Conservation (phyloP, 1,140 invertebrate genomes). For the Physella acuta region DNA sequence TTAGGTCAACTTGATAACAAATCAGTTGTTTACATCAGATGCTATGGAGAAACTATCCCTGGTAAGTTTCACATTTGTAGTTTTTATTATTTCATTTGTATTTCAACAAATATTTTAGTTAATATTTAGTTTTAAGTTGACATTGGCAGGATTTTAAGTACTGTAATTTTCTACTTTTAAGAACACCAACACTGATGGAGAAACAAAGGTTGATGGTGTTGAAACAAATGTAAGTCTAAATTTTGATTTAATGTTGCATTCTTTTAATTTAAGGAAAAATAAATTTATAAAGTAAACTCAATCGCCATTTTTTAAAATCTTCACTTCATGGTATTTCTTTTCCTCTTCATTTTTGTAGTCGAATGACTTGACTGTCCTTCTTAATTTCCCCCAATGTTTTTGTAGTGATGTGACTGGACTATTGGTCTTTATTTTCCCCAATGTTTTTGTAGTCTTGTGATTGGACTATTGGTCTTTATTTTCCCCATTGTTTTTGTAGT, state of each 20-base stretch:
- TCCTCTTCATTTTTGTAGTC: no score
- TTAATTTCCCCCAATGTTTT: no score
- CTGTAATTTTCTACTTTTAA: background rate
- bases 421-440: no score
- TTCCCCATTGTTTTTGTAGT: slow-evolving; percentile 74
- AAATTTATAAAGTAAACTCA: no score
- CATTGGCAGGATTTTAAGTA: background rate
- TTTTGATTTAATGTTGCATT: background rate
- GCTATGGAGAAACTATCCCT: slow-evolving; percentile 45
- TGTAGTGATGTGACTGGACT: no score
- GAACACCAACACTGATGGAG: slow-evolving; percentile 19
- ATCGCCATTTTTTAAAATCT: no score
- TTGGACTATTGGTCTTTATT: no score
- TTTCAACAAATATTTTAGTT: no score
- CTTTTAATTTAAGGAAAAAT: background rate
- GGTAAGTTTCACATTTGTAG: slow-evolving; percentile 45
- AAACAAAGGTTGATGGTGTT: background rate
- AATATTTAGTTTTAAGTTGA: slow-evolving; percentile 5
- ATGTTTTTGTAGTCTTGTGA: slow-evolving; percentile 63
- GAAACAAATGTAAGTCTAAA: slow-evolving; percentile 6
- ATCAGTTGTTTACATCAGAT: slow-evolving; percentile 80
- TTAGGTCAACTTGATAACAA: slow-evolving; percentile 86
- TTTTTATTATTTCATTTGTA: no score
- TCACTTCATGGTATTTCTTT: no score
- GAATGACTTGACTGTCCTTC: no score